A percentile compares a stretch with the other conserved stretches of the same genome.
Conservation (phyloP, 2,888 invertebrate genomes). For the Drosophila seclusa region DNA sequence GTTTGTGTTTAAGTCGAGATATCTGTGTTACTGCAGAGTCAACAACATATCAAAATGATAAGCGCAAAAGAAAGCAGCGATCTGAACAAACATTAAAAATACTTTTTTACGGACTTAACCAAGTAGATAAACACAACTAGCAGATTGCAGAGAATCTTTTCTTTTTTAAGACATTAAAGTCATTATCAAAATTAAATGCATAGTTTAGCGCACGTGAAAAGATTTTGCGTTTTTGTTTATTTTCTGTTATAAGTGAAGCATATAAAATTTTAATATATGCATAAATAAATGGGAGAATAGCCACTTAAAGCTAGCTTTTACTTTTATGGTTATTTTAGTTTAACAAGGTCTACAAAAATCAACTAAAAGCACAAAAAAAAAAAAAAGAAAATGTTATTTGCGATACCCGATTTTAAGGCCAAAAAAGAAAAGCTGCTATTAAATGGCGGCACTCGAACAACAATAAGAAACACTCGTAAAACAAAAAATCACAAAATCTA, state of each 20-base stretch:
- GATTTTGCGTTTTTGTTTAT: neutral
- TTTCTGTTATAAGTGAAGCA: neutral
- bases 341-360: neutral
- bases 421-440: constrained; percentile 2
- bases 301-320: neutral
- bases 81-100: constrained; percentile 39
- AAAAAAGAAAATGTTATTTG: neutral
- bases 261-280: neutral
- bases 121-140: constrained; percentile 25
- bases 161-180: neutral
- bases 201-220: neutral
- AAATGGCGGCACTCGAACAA: neutral
- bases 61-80: constrained; percentile 30
- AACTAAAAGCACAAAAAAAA: neutral
- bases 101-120: constrained; percentile 12
- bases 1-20: constrained; percentile 9
- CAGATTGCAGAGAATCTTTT: neutral
- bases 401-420: neutral
- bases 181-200: neutral
- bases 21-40: constrained; percentile 10
- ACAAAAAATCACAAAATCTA: constrained; percentile 6
- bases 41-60: constrained; percentile 34
- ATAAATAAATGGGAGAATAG: neutral
- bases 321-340: neutral
- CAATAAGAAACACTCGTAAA: neutral